phyloP scores from a whole-genome alignment of 2,113 vertebrate genomes.

The Psittacula cyanocephala region DNA sequence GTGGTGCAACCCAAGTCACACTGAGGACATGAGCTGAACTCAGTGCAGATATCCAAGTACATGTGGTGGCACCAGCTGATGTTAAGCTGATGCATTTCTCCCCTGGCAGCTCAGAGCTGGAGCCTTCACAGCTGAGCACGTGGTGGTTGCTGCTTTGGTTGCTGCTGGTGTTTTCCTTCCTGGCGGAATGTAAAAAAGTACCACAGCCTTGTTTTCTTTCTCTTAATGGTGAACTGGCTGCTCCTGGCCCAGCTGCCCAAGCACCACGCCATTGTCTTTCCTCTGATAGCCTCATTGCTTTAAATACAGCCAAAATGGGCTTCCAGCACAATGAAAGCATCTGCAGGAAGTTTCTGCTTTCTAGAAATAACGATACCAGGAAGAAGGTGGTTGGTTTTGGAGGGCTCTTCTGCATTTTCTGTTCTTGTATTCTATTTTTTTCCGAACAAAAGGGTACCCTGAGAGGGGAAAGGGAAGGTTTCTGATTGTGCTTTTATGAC shows the following conservation, averaged over 20 bases:
- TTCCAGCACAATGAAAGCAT: background rate
- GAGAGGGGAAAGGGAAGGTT: background rate
- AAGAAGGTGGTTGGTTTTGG: background rate
- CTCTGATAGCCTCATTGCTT: fast-evolving
- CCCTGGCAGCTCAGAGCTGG: background rate
- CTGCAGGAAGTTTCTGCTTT: background rate
- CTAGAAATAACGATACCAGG: background rate
- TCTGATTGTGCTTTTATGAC: fast-evolving
- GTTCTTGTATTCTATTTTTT: background rate
- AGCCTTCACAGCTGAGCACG: fast-evolving
- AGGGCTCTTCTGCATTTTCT: background rate
- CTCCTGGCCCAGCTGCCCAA: background rate
- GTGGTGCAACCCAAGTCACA: background rate
- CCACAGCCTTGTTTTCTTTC: background rate
- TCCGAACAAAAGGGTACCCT: background rate
- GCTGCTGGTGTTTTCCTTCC: background rate
- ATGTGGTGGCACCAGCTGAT: background rate
- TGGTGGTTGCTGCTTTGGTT: fast-evolving
- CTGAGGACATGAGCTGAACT: background rate
- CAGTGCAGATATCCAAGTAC: fast-evolving
- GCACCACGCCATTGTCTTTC: background rate
- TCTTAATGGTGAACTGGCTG: background rate
- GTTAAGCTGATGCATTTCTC: background rate
- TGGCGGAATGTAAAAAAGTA: fast-evolving
- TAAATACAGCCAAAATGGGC: background rate